Base-by-base conservation (phyloP, 2,113 vertebrate genomes). In the Brienomyrus brachyistius region DNA sequence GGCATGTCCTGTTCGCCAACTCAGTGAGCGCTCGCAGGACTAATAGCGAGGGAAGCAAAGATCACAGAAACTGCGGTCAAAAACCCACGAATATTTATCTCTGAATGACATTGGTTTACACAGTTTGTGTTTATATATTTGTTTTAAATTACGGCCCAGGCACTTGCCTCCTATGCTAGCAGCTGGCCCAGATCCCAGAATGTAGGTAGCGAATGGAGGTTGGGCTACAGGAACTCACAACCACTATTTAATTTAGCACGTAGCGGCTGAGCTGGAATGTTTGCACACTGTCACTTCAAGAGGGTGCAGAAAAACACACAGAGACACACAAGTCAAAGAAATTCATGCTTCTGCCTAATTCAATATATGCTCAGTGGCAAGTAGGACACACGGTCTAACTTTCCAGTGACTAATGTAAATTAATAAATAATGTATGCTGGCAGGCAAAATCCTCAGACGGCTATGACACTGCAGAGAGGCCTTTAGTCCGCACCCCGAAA, bases 111-210 rank as follows among this genome's bases (percentile, higher is more conserved):
- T 51, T 10, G 27, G n/a, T 35, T 80, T 77, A 31, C 48, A 88
- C 59, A 62, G 47, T 66, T 88, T n/a, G 35, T 74, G 66, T 80
- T 77, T 51, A 31, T 80, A 27, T 51, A 88, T 50, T 62, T 74
- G 27, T 48, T 51, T 86, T 27, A 86, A 88, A 88, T 66, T 88
- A 70, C 13, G 47, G 62, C n/a, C 59, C 45, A 48, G 59, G 35
- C 40, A 70, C 8, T 80, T 43, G 87, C 45, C 23, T 70, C 56
- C 56, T n/a, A 15, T 10, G 2, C 27, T 23, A 8, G 11, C 19
- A 27, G 40, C 56, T 70, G 87, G 87, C 35, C 27, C 62, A n/a
- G 17, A 70, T 88, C 59, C 87, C 87, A 88, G 40, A 59, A 45
- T 27, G n/a, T n/a, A 88, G 87, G 56, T 88, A 45, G 27, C 21